These are phyloP conservation scores for Arctia plantaginis DNA, from an alignment of 2,888 invertebrate species.

Conservation along the genomic window DNA sequence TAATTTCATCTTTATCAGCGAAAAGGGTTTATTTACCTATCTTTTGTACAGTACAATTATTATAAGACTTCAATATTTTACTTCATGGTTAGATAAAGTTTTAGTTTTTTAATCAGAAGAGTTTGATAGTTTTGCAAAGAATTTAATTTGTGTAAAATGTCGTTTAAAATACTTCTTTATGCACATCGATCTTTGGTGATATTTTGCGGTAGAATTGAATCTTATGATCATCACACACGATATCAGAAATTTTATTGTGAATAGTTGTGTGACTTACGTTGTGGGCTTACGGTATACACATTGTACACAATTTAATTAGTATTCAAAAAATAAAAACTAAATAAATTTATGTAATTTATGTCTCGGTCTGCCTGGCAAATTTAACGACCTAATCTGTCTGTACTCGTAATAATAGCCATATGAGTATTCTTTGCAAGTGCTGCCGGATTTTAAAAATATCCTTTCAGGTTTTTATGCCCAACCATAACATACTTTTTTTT, in stretches of 20 bases:
- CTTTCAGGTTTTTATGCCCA: too few species aligned
- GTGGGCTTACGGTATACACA: not conserved
- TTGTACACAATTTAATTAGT: not conserved
- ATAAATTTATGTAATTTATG: not conserved
- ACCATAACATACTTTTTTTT: too few species aligned
- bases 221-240: not conserved
- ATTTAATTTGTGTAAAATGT: too few species aligned
- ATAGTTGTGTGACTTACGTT: not conserved
- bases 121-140: not conserved
- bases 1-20: not conserved
- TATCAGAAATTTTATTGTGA: not conserved
- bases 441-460: too few species aligned
- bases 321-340: not conserved
- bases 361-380: not conserved
- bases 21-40: not conserved
- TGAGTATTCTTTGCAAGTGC: too few species aligned
- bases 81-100: too few species aligned
- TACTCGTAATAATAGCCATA: too few species aligned
- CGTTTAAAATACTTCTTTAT: not conserved
- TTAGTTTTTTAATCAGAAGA: not conserved
- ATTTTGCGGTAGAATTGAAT: not conserved
- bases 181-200: not conserved
- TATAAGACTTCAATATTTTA: too few species aligned
- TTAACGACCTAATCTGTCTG: not conserved
- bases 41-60: too few species aligned